Evolutionary conservation across 2,888 invertebrate genomes (phyloP).

Genomic region (Heteromurus nitidus): DNA sequence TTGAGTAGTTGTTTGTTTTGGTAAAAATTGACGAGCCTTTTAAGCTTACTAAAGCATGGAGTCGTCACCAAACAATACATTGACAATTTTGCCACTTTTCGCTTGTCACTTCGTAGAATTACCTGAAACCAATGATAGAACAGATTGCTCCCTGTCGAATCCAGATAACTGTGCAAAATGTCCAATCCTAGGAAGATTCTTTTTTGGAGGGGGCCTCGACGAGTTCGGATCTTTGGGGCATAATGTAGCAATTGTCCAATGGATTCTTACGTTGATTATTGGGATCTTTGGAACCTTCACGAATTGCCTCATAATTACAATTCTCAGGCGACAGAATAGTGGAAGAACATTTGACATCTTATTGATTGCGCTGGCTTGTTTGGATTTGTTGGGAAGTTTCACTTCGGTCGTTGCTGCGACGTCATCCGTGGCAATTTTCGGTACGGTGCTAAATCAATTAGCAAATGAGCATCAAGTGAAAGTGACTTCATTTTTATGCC

Average conservation of each 20-base stretch:
- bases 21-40: too few relatives aligned
- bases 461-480: too few relatives aligned
- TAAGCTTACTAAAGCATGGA: too few relatives aligned
- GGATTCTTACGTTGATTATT: slow-evolving; percentile 27
- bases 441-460: slow-evolving; percentile 5
- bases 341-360: slow-evolving; percentile 41
- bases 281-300: slow-evolving; percentile 44
- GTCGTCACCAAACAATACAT: too few relatives aligned
- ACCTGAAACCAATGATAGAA: slow-evolving; percentile 22
- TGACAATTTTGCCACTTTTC: slow-evolving; percentile 32
- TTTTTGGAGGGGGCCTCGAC: slow-evolving; percentile 38
- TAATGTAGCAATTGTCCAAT: slow-evolving; percentile 20
- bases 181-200: slow-evolving; percentile 34
- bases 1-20: too few relatives aligned
- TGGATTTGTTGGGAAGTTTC: slow-evolving; percentile 39
- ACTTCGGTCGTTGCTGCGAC: slow-evolving; percentile 27
- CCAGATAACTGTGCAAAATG: slow-evolving; percentile 34
- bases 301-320: slow-evolving; percentile 39
- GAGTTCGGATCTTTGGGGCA: slow-evolving; percentile 23
- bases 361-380: slow-evolving; percentile 33
- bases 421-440: slow-evolving; percentile 19
- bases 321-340: slow-evolving; percentile 27
- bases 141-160: slow-evolving; percentile 19
- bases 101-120: slow-evolving; percentile 48
- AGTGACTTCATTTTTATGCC: not conserved